These are phyloP conservation scores for Rhagoletis zephyria DNA, from an alignment of 1,140 invertebrate species.

Conservation along the genomic window DNA sequence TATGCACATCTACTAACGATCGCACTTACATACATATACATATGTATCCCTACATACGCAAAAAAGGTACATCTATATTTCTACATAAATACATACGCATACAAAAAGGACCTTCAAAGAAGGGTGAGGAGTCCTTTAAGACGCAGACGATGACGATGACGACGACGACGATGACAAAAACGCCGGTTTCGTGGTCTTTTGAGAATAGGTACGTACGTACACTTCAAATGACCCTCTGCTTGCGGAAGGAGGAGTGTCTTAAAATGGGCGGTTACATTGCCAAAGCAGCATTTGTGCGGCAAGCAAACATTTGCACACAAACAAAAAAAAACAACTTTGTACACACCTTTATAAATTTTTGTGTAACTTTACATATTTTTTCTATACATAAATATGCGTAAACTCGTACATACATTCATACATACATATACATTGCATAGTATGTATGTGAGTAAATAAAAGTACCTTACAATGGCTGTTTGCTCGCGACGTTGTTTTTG, in stretches of 20 bases:
- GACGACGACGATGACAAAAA: neutral
- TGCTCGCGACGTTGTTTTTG: neutral
- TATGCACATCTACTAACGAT: too few species aligned
- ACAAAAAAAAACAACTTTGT: too few species aligned
- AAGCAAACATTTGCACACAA: neutral
- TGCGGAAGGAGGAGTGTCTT: constrained; percentile 31
- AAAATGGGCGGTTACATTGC: constrained; percentile 15
- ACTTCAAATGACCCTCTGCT: neutral
- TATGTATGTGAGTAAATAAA: neutral
- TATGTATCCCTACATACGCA: neutral
- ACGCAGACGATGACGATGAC: neutral
- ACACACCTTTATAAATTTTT: neutral
- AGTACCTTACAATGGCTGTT: neutral
- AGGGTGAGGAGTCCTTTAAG: constrained; percentile 24
- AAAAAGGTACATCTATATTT: neutral
- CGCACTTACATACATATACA: neutral
- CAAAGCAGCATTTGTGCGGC: neutral
- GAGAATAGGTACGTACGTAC: too few species aligned
- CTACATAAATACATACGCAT: neutral
- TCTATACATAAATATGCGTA: too few species aligned
- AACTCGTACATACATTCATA: too few species aligned
- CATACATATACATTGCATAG: neutral
- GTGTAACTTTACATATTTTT: too few species aligned
- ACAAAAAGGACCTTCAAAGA: neutral
- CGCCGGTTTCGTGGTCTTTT: neutral